Evolutionary conservation across 2,888 invertebrate genomes (phyloP), one percentile per base, ranked within the genome.

Genomic region (Eudasyphora cyanicolor): DNA sequence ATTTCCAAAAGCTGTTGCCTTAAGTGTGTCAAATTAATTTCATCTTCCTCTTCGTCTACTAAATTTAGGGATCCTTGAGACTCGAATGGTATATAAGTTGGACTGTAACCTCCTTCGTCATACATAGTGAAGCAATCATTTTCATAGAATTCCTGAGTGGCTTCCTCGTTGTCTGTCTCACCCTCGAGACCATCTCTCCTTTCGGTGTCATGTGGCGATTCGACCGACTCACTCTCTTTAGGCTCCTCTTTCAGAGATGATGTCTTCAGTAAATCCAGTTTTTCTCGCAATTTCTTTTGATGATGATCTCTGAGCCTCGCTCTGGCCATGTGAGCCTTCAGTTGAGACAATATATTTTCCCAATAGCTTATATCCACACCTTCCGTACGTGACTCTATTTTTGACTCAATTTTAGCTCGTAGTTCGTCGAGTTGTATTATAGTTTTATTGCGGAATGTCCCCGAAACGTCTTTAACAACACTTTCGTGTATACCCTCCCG

Each of bases 351-450:
- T 85, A 99, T 93, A 67, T 97, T 97, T 93, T 99, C 99, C 99
- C 99, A 99, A 92, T 99, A 99, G 62, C 98, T 97, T 85, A 99
- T 96, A 93, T 99, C 99, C 62, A 98, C 95, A 17, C 98, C 98
- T 92, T 97, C 98, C 60, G 95, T 95, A 85, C 96, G 95, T 0
- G 96, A 95, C 87, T 94, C 94, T 82, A 99, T 96, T 93, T 98
- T 99, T 17, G 93, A 93, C 91, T 97, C 97, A 88, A 99, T 98
- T 91, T 97, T 96, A 29, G 93, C 92, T 89, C 97, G 97, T 86
- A 99, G 93, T 76, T 96, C 95, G 87, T 95, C 95, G 86, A 99
- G 93, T 91, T 99, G 98, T 2, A 94, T 93, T 1, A 98, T 96
- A 0, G 97, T 96, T 93, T 99, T 99, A 67, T 98, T 98, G 89